Percentiles rank a stretch among this genome's conserved stretches.
phyloP scores from a whole-genome alignment of 2,888 invertebrate genomes.

The Meliscaeva auricollis region DNA sequence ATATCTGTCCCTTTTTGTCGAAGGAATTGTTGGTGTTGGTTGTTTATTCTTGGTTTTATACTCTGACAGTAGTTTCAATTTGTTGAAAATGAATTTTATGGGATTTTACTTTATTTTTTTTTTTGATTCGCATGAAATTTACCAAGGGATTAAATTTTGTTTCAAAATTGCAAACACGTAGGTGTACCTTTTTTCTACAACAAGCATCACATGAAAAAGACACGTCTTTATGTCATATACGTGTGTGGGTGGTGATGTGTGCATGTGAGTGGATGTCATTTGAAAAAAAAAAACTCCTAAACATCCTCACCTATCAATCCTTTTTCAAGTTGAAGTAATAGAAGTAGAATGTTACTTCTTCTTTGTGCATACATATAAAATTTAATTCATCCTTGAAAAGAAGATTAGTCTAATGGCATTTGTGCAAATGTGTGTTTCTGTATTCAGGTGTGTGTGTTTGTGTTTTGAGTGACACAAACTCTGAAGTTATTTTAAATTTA shows the following conservation, averaged over 20 bases:
- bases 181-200: not conserved
- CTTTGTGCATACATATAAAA: not conserved
- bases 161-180: slow-evolving; percentile 40
- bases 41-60: slow-evolving; percentile 52
- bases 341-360: not conserved
- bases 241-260: not conserved
- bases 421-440: not conserved
- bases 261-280: not conserved
- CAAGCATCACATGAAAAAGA: not conserved
- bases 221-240: not conserved
- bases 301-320: slow-evolving; percentile 17
- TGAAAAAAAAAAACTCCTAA: not conserved
- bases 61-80: slow-evolving; percentile 19
- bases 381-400: slow-evolving; percentile 27
- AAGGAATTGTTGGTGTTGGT: slow-evolving; percentile 15
- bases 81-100: slow-evolving; percentile 52
- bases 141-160: slow-evolving; percentile 29
- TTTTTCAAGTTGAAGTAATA: slow-evolving; percentile 11
- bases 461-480: not conserved
- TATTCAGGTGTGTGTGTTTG: not conserved
- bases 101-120: not conserved
- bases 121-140: not conserved
- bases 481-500: not conserved
- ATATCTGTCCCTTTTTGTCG: slow-evolving; percentile 50
- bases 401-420: slow-evolving; percentile 22